Evolutionary conservation across 2,888 invertebrate species (phyloP), one percentile per base, ranked within the genome.

Genomic region (Agriopis aurantiaria): DNA sequence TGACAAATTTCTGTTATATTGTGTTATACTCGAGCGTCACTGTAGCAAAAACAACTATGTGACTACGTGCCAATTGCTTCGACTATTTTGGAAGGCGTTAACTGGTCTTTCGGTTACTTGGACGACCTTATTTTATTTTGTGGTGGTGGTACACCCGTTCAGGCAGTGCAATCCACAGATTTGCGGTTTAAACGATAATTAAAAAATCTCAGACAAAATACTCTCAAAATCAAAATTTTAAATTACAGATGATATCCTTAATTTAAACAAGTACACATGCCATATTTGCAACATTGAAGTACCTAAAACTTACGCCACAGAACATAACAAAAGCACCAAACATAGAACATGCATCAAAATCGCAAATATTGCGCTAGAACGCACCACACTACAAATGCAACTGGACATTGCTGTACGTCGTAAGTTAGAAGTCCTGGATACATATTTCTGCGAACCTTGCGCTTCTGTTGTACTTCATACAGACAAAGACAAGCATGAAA

Each of bases 221-320:
- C 1, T 23, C 17, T 23, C 17, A 23, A 23, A 0, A 0, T 10
- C 46, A 46, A 5, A 46, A 46, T 46, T 46, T 48, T 1, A 48
- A 48, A 48, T 48, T 48, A 48, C 71, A 76, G 75, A 63, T 60
- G 69, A 41, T 8, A 41, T 72, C 33, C 12, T 71, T 0, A 73
- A 71, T 40, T 60, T 62, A 8, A 68, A 78, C 17, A 78, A 71
- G 3, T 75, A 75, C 8, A 66, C 5, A 0, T 86, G 86, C 62
- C 74, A 85, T 52, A 82, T 88, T 23, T 88, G 88, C 49, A 78
- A 85, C 23, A 69, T 78, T 10, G 46, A 79, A 11, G 81, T 88
- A 0, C 88, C 88, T 0, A 68, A 68, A 55, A 52, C 69, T 9
- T 83, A 76, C 69, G 51, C 71, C 9, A 69, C 72, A 33, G 73